These are phyloP conservation scores for Macrophya alboannulata DNA, from an alignment of 2,888 invertebrate species.

Conservation along the genomic window DNA sequence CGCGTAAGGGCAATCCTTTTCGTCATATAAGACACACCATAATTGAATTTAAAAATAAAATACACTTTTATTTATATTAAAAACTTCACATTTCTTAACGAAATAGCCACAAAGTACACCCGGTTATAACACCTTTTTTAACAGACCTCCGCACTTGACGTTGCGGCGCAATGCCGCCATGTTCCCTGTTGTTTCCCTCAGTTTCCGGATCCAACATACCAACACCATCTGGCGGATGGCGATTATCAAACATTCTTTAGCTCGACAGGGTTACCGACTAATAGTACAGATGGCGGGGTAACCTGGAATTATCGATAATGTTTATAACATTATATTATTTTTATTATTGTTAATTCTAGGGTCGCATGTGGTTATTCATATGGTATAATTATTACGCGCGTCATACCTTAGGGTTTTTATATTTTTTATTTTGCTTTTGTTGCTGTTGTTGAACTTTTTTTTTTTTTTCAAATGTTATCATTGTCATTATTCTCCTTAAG, in stretches of 20 bases:
- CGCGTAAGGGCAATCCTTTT: constrained; percentile 69
- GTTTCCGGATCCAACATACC: constrained; percentile 41
- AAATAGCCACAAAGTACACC: constrained; percentile 44
- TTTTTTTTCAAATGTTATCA: neutral
- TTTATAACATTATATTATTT: neutral
- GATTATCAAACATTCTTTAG: no score
- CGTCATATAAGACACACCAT: constrained; percentile 74
- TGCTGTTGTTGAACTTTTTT: no score
- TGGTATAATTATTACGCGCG: neutral
- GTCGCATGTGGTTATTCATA: neutral
- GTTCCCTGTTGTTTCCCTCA: constrained; percentile 67
- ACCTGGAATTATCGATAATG: neutral
- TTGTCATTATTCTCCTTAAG: neutral
- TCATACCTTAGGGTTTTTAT: neutral
- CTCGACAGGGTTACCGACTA: neutral
- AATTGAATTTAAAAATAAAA: no score
- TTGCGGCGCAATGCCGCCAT: constrained; percentile 72
- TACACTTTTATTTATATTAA: constrained; percentile 19
- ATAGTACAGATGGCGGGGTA: neutral
- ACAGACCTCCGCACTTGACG: constrained; percentile 66
- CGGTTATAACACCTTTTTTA: constrained; percentile 59
- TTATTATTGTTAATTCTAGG: neutral
- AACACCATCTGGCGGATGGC: constrained; percentile 20
- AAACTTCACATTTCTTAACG: constrained; percentile 44
- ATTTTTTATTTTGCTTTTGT: neutral